Evolutionary conservation across 2,888 invertebrate species (phyloP), one percentile per base, ranked within the genome.

Genomic region (Pecten maximus): DNA sequence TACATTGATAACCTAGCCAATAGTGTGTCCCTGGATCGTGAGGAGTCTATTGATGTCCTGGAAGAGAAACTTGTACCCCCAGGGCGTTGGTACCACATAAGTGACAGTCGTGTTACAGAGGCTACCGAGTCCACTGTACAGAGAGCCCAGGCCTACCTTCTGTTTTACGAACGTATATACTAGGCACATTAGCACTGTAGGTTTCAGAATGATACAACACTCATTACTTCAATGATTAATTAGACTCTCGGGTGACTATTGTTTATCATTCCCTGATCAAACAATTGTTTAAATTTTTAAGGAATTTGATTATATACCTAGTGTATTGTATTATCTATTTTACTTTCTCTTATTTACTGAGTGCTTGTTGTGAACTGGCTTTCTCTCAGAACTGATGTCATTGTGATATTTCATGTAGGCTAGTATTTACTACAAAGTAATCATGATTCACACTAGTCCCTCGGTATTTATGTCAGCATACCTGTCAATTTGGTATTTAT

Each of bases 21-120:
- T 23, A 93, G 92, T 6, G 92, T 91, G n/a, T 89, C 15, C 12
- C 88, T 90, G 16, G 93, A 94, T 0, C 88, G 88, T 4, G 93
- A 94, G 10, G 91, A 90, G 6, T 60, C 88, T 6, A 94, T 94
- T 19, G 94, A 94, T 54, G 91, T 92, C 3, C 93, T 92, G 94
- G 93, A 93, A 28, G 94, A 94, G 40, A 92, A 93, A 94, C 91
- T 94, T 60, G 93, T 94, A 19, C 94, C 95, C 0, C 95, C 97
- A 0, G 98, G 98, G 19, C 98, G 98, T 95, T 99, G 99, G 99
- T 99, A 98, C 97, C 98, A 98, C 96, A 98, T 99, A 89, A 99
- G 99, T 91, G 99, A 99, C 97, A 98, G 98, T 91, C 98, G 98
- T 95, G 99, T 99, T 0, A 97, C 97, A 74, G 98, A 98, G 96